phyloP scores from a whole-genome alignment of 1,140 invertebrate species.

The Radopholus similis region DNA sequence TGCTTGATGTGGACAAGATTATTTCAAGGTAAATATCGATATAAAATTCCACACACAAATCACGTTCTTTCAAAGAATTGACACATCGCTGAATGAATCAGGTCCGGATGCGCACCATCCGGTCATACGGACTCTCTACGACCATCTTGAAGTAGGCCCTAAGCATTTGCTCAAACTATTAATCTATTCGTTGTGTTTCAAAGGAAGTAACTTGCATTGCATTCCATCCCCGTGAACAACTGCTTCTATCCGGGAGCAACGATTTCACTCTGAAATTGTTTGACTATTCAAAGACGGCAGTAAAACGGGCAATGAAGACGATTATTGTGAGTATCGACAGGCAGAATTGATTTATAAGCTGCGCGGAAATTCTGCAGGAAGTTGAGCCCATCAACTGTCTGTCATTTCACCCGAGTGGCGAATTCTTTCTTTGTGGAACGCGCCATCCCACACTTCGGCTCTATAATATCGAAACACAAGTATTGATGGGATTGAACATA shows the following conservation, averaged over 20 bases:
- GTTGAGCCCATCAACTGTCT: slow-evolving; percentile 79
- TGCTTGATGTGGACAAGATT: slow-evolving; percentile 95
- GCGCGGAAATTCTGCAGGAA: slow-evolving; percentile 67
- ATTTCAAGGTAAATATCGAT: slow-evolving; percentile 67
- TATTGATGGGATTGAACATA: neutral
- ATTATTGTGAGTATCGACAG: slow-evolving; percentile 34
- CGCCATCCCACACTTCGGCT: slow-evolving; percentile 82
- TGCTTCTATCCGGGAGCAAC: slow-evolving; percentile 84
- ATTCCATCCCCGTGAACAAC: slow-evolving; percentile 82
- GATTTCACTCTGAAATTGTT: slow-evolving; percentile 93
- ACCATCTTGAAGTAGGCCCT: slow-evolving; percentile 75
- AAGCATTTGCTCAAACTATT: slow-evolving; percentile 9
- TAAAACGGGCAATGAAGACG: slow-evolving; percentile 87
- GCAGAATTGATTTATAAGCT: slow-evolving; percentile 8
- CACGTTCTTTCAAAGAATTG: slow-evolving; percentile 70
- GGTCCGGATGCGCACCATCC: slow-evolving; percentile 74
- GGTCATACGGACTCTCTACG: slow-evolving; percentile 95
- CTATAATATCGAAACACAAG: slow-evolving; percentile 83
- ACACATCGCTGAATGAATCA: slow-evolving; percentile 62
- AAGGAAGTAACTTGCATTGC: slow-evolving; percentile 88
- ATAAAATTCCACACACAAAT: neutral
- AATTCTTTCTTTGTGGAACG: slow-evolving; percentile 86
- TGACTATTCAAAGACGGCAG: slow-evolving; percentile 94
- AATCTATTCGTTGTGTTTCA: slow-evolving; percentile 24
- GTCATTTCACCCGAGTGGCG: slow-evolving; percentile 91